Evolutionary conservation across 2,113 vertebrate species (phyloP), one percentile per base, ranked within the genome.

Genomic region (Eptesicus fuscus): DNA sequence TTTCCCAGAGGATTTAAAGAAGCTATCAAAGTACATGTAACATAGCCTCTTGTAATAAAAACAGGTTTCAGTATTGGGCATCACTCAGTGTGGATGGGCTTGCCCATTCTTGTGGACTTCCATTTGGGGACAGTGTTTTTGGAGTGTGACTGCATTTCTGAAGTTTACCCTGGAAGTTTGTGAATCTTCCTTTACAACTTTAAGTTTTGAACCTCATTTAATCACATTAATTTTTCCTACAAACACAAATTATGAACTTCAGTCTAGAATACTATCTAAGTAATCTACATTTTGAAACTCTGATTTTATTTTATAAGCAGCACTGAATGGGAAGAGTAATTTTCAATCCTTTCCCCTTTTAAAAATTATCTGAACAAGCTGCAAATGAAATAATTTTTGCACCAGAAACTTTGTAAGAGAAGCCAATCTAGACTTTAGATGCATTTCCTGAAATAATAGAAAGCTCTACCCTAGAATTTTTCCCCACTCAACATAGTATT

Each of bases 321-420:
- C 22, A 67, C 3, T 49, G 32, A 83, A 40, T 63, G 10, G 22
- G 71, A 67, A 93, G 18, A 67, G 49, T 56, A 71, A 59, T 65
- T 51, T 42, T 92, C 18, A 84, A 6, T 6, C 30, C 0, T 5
- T 20, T n/a, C n/a, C n/a, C 32, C 44, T 79, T 90, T 77, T 61
- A 71, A 17, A 79, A 77, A 80, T 28, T 30, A 30, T 44, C 61
- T 95, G 7, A 32, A 13, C 7, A 47, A 44, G 37, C 12, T 40
- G 28, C n/a, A 59, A 83, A 71, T 87, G 88, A 95, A 76, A n/a
- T 83, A 88, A 94, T 73, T 86, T 91, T 93, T 87, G 13, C 17
- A 37, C 10, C 4, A 23, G 32, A 91, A 86, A 77, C 56, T 47
- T 49, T 94, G 7, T 83, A 51, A 83, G 65, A 65, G 32, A 79